Base-by-base conservation (phyloP, 1,140 invertebrate genomes). In the Papilio dardanus region DNA sequence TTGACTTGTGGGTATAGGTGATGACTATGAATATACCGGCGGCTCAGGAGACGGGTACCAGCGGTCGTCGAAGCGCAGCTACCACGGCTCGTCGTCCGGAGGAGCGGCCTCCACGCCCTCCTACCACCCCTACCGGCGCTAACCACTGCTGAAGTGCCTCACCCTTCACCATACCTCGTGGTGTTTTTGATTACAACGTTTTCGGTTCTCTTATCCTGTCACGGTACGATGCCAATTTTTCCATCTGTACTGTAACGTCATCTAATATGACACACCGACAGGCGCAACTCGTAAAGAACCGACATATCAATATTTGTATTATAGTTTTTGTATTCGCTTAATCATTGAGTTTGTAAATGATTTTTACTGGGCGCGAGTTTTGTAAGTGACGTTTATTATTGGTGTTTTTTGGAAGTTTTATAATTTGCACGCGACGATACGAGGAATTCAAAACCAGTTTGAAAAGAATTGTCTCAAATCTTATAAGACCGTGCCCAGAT, bases 121-220 rank as follows among this genome's bases (percentile, higher is more conserved):
- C 6, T 94, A 92, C 83, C 93, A 93, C 79, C 93, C 93, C 69
- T 94, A 94, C 81, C 77, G 93, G 77, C 93, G 93, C 83, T 92
- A 92, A 82, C 67, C 82, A 85, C 67, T 88, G 79, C 69, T 58
- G 4, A 66, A 21, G 37, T 30, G 21, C 4, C 67, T 67, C 28
- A 31, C 54, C 30, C 24, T 16, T 37, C 33, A 3, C 33, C 33
- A 24, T 69, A 35, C 19, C 67, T 24, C n/a, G 19, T 40, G 67
- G 67, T 69, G 42, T 40, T 69, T 69, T 69, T 69, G 31, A 69
- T 40, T 69, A 37, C 10, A 28, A 62, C 33, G 33, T 21, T 69
- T 69, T 69, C 67, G 67, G 67, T 40, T 69, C 67, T 69, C n/a
- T 69, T 28, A 40, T 69, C 21, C 67, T 21, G 67, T 69, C 67